A percentile compares a stretch with the other conserved stretches of the same genome.
These are phyloP conservation scores for Acrobeloides nanus DNA, from an alignment of 2,888 invertebrate genomes.

Conservation along the genomic window DNA sequence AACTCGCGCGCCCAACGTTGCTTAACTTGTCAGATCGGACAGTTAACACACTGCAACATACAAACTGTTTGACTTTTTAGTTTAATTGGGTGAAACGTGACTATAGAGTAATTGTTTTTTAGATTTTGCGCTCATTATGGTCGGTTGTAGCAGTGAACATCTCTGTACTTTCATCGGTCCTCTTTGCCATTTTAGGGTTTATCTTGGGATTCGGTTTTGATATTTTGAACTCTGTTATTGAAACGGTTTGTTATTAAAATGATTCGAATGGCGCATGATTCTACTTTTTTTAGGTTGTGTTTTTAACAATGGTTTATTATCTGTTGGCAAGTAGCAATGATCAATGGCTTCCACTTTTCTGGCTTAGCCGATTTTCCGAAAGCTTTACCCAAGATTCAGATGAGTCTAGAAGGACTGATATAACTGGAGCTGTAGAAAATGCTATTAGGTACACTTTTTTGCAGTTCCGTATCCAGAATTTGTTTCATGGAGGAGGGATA, in stretches of 20 bases:
- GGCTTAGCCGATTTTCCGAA: conserved; percentile 21
- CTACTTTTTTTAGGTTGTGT: no score
- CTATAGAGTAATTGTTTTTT: conserved; percentile 6
- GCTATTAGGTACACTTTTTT: conserved; percentile 57
- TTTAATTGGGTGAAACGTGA: conserved; percentile 1
- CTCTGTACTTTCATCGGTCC: conserved; percentile 36
- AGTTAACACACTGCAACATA: no score
- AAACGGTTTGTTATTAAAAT: no score
- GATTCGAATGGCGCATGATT: no score
- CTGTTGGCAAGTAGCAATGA: conserved; percentile 76
- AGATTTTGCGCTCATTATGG: conserved; percentile 50
- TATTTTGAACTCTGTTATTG: conserved; percentile 49
- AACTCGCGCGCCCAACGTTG: no score
- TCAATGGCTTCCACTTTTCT: conserved; percentile 79
- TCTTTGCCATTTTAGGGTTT: conserved; percentile 39
- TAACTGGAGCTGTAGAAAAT: conserved; percentile 57
- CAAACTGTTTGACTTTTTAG: no score
- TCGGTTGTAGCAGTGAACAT: conserved; percentile 41
- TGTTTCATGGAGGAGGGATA: no score
- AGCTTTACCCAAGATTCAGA: conserved; percentile 12
- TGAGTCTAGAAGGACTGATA: conserved; percentile 15
- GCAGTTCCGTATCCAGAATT: no score
- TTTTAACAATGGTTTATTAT: conserved; percentile 91
- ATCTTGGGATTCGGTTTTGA: conserved; percentile 52
- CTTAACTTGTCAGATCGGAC: no score